Percentiles rank a stretch among this genome's conserved stretches.
Evolutionary conservation across 2,113 vertebrate genomes (phyloP).

Genomic region (Petromus typicus): DNA sequence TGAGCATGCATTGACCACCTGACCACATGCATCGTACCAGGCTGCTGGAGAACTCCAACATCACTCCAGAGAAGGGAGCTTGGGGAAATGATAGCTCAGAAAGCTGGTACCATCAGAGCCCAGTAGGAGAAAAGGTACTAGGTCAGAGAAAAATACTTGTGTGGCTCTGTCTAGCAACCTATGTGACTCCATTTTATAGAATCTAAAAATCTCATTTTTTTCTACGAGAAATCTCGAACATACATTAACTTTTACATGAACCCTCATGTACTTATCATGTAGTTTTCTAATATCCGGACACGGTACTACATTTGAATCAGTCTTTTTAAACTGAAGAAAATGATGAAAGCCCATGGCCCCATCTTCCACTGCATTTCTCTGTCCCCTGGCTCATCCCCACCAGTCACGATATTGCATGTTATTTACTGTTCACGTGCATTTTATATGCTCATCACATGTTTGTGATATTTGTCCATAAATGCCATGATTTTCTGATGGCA

Average conservation of each 20-base stretch:
- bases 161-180: neutral
- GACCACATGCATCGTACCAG: neutral
- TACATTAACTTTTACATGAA: neutral
- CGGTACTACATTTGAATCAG: neutral
- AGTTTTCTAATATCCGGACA: neutral
- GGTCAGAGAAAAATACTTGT: neutral
- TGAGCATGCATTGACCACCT: neutral
- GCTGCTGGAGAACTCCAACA: neutral
- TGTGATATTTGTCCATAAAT: neutral
- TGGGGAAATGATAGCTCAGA: neutral
- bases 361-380: neutral
- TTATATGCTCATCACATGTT: neutral
- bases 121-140: neutral
- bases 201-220: slow-evolving; percentile 19
- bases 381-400: neutral
- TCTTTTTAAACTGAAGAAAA: neutral
- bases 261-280: neutral
- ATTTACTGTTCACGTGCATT: neutral
- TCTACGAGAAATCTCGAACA: neutral
- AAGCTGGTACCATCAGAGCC: neutral
- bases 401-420: neutral
- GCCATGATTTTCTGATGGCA: neutral
- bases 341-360: neutral
- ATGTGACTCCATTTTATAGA: neutral
- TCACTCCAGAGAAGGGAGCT: neutral